Conservation (phyloP, 2,797 vertebrate genomes). For the Sebastes diploproa region DNA sequence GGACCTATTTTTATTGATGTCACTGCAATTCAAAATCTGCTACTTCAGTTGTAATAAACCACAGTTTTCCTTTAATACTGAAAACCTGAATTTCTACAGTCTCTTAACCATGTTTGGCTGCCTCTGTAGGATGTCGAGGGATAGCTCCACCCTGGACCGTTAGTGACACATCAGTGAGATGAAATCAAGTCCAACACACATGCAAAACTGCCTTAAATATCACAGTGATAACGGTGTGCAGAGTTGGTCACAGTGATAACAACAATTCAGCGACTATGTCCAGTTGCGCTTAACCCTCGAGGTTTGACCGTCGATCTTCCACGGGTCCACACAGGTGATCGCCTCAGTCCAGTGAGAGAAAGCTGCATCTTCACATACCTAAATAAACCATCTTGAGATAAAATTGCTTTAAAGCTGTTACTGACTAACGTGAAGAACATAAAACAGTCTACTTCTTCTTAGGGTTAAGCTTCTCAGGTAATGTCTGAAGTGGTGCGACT, state of each 20-base stretch:
- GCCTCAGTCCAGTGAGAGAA: slow-evolving; percentile 19
- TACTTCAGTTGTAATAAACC: neutral
- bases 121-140: slow-evolving; percentile 1
- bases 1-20: neutral
- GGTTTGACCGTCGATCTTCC: slow-evolving; percentile 19
- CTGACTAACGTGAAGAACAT: slow-evolving; percentile 28
- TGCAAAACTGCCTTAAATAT: slow-evolving; percentile 32
- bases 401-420: slow-evolving; percentile 46
- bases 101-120: slow-evolving; percentile 3
- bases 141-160: slow-evolving; percentile 42
- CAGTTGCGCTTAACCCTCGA: slow-evolving; percentile 9
- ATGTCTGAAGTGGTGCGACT: neutral
- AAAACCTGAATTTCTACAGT: neutral
- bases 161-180: slow-evolving; percentile 47
- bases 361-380: slow-evolving; percentile 56
- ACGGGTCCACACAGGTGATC: slow-evolving; percentile 19
- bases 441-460: slow-evolving; percentile 1
- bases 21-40: neutral
- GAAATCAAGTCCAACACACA: slow-evolving; percentile 34
- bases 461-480: neutral
- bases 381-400: slow-evolving; percentile 58
- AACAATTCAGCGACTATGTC: slow-evolving; percentile 16
- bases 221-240: slow-evolving; percentile 74
- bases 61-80: neutral
- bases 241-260: slow-evolving; percentile 36